Conservation (phyloP, 2,797 vertebrate species). For the Pseudochirops cupreus region DNA sequence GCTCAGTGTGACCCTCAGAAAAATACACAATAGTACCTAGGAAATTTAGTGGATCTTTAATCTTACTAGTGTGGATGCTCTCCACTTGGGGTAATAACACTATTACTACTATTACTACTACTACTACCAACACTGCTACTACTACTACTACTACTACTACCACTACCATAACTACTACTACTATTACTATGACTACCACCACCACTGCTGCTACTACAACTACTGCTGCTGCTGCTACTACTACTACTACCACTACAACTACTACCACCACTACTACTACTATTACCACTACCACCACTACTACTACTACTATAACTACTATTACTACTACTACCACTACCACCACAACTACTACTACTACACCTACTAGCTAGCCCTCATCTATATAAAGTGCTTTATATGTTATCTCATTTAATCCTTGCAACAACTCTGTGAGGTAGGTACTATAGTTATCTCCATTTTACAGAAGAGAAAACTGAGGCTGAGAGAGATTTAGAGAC, state of each 20-base stretch:
- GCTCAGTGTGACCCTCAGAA: background rate
- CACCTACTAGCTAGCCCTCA: background rate
- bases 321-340: rapidly evolving
- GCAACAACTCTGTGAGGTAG: background rate
- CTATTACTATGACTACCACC: too few species aligned
- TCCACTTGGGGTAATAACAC: too few species aligned
- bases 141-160: too few species aligned
- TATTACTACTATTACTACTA: too few species aligned
- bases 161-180: too few species aligned
- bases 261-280: too few species aligned
- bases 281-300: too few species aligned
- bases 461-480: background rate
- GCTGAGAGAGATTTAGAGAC: background rate
- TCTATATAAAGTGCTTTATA: background rate
- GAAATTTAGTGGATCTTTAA: background rate
- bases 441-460: background rate
- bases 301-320: background rate
- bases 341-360: background rate
- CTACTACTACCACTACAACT: too few species aligned
- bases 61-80: background rate
- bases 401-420: background rate
- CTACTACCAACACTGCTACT: too few species aligned
- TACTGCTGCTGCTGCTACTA: too few species aligned
- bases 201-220: too few species aligned
- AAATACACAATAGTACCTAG: background rate